These are phyloP conservation scores for Rhadina sibilatrix DNA, from an alignment of 2,113 vertebrate genomes.

Conservation along the genomic window DNA sequence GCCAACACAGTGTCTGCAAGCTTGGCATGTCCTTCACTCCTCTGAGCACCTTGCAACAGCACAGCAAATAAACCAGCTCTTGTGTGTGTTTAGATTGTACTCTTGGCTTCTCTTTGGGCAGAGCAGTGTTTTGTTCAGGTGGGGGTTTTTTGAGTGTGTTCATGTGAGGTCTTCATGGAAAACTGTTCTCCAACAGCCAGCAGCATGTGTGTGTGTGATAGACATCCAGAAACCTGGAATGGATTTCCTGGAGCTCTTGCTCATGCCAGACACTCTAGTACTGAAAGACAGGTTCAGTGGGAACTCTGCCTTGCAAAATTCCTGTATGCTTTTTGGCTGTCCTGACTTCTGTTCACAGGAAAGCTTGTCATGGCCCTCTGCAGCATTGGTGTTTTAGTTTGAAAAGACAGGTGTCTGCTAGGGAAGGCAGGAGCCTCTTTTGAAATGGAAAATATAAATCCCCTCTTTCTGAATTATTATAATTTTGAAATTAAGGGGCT, in stretches of 20 bases:
- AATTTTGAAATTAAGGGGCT: not conserved
- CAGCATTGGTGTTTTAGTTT: not conserved
- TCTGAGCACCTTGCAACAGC: not conserved
- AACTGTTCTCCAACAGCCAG: not conserved
- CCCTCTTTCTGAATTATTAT: not conserved
- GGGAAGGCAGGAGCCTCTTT: not conserved
- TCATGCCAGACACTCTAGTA: not conserved
- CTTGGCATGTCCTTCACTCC: not conserved
- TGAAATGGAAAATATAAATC: not conserved
- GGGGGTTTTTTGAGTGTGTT: not conserved
- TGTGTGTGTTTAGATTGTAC: too few relatives aligned
- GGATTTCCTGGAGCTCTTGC: not conserved
- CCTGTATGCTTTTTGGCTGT: not conserved
- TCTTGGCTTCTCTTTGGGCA: not conserved
- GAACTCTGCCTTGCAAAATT: not conserved
- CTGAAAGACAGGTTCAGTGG: not conserved
- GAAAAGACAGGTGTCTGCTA: not conserved
- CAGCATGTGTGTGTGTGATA: not conserved
- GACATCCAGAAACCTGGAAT: not conserved
- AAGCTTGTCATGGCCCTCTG: not conserved
- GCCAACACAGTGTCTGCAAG: not conserved
- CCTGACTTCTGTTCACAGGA: not conserved
- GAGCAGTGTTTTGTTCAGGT: not conserved
- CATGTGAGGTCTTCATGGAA: not conserved
- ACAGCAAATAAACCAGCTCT: not conserved